A percentile compares a stretch with the other conserved stretches of the same genome.
phyloP scores from a whole-genome alignment of 1,140 invertebrate genomes.

The Drosophila ironensis region DNA sequence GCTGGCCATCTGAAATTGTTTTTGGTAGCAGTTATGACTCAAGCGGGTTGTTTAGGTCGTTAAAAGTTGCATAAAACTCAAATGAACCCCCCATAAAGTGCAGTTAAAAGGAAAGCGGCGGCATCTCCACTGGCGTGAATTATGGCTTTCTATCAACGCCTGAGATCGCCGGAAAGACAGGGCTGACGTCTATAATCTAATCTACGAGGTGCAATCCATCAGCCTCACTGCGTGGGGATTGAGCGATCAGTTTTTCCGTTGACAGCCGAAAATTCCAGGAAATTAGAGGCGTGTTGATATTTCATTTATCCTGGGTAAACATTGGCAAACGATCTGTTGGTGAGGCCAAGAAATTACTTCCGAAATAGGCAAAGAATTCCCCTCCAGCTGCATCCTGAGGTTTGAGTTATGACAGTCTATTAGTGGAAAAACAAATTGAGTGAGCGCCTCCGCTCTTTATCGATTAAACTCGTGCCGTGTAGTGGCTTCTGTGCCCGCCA shows the following conservation, averaged over 20 bases:
- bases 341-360: too few relatives aligned
- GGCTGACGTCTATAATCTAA: constrained; percentile 32
- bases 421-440: too few relatives aligned
- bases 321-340: too few relatives aligned
- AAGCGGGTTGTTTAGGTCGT: constrained; percentile 22
- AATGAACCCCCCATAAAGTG: constrained; percentile 1
- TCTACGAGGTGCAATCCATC: constrained; percentile 35
- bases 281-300: too few relatives aligned
- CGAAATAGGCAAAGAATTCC: too few relatives aligned
- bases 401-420: too few relatives aligned
- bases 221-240: not conserved
- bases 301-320: too few relatives aligned
- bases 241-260: constrained; percentile 20
- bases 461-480: constrained; percentile 35
- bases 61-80: constrained; percentile 33
- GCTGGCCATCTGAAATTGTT: constrained; percentile 6
- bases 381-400: too few relatives aligned
- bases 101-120: constrained; percentile 4
- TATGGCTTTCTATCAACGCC: constrained; percentile 30
- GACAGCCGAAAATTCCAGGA: not conserved
- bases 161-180: constrained; percentile 36
- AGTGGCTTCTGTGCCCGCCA: not conserved
- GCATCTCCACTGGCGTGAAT: constrained; percentile 10
- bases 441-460: constrained; percentile 19
- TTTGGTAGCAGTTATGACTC: constrained; percentile 33